Conservation (phyloP, 1,140 invertebrate species). For the Bathynomus jamesi region DNA sequence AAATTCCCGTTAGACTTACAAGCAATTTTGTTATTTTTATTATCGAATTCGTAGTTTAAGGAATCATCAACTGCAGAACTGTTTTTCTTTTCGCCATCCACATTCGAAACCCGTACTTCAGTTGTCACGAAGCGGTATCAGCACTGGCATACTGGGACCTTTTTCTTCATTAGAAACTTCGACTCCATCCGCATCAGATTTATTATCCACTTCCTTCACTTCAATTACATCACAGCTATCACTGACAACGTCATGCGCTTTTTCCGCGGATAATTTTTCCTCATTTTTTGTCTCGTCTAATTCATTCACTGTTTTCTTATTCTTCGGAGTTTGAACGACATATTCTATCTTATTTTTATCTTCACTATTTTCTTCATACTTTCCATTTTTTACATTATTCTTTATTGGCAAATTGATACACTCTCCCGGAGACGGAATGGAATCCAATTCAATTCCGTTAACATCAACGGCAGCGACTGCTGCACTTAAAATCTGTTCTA, state of each 20-base stretch:
- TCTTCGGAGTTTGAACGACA: not conserved
- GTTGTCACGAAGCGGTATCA: not conserved
- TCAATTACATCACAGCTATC: not conserved
- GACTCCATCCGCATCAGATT: not conserved
- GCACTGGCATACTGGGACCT: not conserved
- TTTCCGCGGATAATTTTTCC: not conserved
- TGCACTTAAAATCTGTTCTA: conserved; percentile 33
- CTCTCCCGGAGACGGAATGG: conserved; percentile 10
- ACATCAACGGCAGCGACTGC: conserved; percentile 33
- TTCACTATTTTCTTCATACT: not conserved
- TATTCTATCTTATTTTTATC: not conserved
- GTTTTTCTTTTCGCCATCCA: not conserved
- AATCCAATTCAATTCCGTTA: conserved; percentile 6
- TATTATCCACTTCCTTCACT: too few relatives aligned
- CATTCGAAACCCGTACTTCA: too few relatives aligned
- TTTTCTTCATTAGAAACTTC: not conserved
- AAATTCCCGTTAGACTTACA: too few relatives aligned
- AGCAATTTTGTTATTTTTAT: not conserved
- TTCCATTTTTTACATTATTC: not conserved
- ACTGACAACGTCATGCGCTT: not conserved
- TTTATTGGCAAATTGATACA: not conserved
- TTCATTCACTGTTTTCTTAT: not conserved
- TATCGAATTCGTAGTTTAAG: not conserved
- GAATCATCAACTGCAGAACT: too few relatives aligned
- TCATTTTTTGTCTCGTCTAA: not conserved